Conservation (phyloP, 2,888 invertebrate species). For the Rambutsinella grinnellia region DNA sequence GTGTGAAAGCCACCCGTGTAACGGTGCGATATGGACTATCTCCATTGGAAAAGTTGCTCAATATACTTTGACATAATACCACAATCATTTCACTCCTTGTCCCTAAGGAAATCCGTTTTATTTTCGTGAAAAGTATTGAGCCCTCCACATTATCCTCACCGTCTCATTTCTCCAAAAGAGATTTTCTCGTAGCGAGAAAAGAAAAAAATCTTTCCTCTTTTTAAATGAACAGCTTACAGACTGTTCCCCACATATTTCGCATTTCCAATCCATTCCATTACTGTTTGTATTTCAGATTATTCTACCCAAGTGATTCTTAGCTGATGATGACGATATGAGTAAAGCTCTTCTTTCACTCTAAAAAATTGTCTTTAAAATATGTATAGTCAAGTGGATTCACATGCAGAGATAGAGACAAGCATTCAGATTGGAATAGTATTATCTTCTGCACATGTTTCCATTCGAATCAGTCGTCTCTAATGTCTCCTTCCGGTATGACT, state of each 20-base stretch:
- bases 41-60: not conserved
- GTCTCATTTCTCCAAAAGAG: not conserved
- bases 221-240: no score
- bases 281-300: not conserved
- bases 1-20: no score
- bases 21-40: not conserved
- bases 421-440: not conserved
- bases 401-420: not conserved
- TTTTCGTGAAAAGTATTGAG: conserved; percentile 3
- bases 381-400: not conserved
- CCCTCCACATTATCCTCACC: not conserved
- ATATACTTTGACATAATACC: not conserved
- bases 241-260: not conserved
- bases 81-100: conserved; percentile 13
- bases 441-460: conserved; percentile 19
- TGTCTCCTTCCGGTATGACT: conserved; percentile 33
- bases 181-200: not conserved
- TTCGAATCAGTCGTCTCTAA: conserved; percentile 29
- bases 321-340: not conserved
- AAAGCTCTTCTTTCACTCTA: not conserved
- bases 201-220: not conserved
- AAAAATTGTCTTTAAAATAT: not conserved
- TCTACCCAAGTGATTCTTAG: not conserved
- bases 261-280: not conserved
- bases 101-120: conserved; percentile 25